Percentiles rank a stretch among this genome's conserved stretches.
Evolutionary conservation across 2,797 vertebrate genomes (phyloP).

Genomic region (Adrianichthys oophorus): DNA sequence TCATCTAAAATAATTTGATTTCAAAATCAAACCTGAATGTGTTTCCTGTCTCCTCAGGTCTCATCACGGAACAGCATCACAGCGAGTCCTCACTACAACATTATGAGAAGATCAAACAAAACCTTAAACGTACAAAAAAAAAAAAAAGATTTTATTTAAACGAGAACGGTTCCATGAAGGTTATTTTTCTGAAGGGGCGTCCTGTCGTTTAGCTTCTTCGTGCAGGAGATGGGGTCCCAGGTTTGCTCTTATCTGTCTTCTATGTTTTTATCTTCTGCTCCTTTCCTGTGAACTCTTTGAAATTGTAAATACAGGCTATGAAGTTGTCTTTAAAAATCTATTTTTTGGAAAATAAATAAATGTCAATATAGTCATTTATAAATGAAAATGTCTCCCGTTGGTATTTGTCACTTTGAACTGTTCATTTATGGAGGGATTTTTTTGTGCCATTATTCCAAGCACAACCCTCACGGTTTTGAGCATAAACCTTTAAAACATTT

Average conservation of each 20-base stretch:
- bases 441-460: no score
- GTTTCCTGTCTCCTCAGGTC: constrained; percentile 57
- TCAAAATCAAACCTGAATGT: not conserved
- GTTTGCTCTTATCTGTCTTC: constrained; percentile 59
- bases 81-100: constrained; percentile 74
- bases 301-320: constrained; percentile 77
- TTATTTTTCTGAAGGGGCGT: constrained; percentile 55
- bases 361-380: constrained; percentile 73
- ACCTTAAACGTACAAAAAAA: not conserved
- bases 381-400: constrained; percentile 34
- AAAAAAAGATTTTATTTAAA: constrained; percentile 64
- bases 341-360: constrained; percentile 78
- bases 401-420: not conserved
- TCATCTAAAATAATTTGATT: not conserved
- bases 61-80: constrained; percentile 76
- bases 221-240: constrained; percentile 58
- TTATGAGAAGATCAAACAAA: constrained; percentile 59
- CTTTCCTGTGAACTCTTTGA: constrained; percentile 67
- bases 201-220: constrained; percentile 63
- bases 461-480: no score
- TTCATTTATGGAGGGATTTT: no score
- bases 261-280: constrained; percentile 26
- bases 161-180: constrained; percentile 66
- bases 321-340: constrained; percentile 79
- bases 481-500: no score